Conservation (phyloP, 2,113 vertebrate species). For the Argyrosomus japonicus region DNA sequence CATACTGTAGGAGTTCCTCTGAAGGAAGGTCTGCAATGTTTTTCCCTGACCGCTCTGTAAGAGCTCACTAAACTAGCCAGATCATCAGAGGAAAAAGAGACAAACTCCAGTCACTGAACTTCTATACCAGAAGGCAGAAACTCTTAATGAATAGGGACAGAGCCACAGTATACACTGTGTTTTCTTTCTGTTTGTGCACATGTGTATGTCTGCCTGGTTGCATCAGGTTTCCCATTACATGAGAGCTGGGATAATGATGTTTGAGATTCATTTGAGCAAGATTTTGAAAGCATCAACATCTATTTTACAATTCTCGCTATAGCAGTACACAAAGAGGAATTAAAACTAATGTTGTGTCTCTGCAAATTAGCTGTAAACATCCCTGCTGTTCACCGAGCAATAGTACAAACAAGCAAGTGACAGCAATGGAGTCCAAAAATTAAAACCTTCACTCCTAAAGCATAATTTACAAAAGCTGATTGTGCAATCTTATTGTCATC, state of each 20-base stretch:
- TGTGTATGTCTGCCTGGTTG: conserved; percentile 21
- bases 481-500: background rate
- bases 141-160: conserved; percentile 48
- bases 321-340: background rate
- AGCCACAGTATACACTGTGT: background rate
- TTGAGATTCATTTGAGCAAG: background rate
- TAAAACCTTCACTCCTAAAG: conserved; percentile 36
- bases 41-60: conserved; percentile 46
- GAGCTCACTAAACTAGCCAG: conserved; percentile 47
- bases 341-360: conserved; percentile 7
- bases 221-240: conserved; percentile 9
- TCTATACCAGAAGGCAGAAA: conserved; percentile 49
- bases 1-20: conserved; percentile 40
- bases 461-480: conserved; percentile 40
- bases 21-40: conserved; percentile 49
- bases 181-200: conserved; percentile 37
- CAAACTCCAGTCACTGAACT: conserved; percentile 43
- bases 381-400: conserved; percentile 13
- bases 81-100: conserved; percentile 59
- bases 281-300: conserved; percentile 7
- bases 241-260: conserved; percentile 8
- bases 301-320: conserved; percentile 3
- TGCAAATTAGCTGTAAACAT: conserved; percentile 6
- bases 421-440: conserved; percentile 6
- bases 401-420: background rate